Evolutionary conservation across 2,888 invertebrate species (phyloP), one percentile per base, ranked within the genome.

Genomic region (Dimorphilus gyrociliatus): DNA sequence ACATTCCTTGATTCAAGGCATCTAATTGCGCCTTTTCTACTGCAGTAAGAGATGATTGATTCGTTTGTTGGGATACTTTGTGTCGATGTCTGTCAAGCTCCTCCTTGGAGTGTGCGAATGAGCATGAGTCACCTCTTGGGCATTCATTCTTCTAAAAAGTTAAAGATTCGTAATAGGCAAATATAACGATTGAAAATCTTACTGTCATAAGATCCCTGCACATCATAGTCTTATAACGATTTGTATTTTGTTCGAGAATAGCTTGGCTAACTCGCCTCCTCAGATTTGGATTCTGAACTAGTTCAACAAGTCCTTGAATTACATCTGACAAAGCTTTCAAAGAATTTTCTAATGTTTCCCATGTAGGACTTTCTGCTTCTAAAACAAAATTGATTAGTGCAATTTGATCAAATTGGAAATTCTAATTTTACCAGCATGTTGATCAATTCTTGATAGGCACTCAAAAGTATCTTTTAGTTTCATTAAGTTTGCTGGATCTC

Each of bases 61-160:
- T 25, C 13, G 7, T 7, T n/a, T 25, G 13, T 25, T 7, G 13
- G 10, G 8, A 16, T 23, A 42, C 32, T 46, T 78, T 74, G n/a
- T n/a, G n/a, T n/a, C n/a, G n/a, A n/a, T n/a, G n/a, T n/a, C 78
- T 78, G 50, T 86, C 85, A 23, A 86, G 33, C 60, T 90, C 90
- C 40, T 84, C 80, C 41, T 80, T 79, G 1, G 81, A 80, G 60
- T 90, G 88, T 4, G 86, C 84, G 65, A 85, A 90, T 1, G 81
- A 84, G 60, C 90, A 90, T 46, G 76, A 75, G 25, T 72, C 73
- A 3, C 84, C 81, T 7, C 86, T 69, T 0, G 86, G 85, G 55
- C 90, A 90, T 38, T 73, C 75, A 0, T 80, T 75, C 10, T 79
- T 70, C 16, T 76, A 68, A n/a, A n/a, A n/a, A n/a, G n/a, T n/a